Percentiles rank a stretch among this genome's conserved stretches.
phyloP scores from a whole-genome alignment of 2,113 vertebrate species.

The Peromyscus leucopus region DNA sequence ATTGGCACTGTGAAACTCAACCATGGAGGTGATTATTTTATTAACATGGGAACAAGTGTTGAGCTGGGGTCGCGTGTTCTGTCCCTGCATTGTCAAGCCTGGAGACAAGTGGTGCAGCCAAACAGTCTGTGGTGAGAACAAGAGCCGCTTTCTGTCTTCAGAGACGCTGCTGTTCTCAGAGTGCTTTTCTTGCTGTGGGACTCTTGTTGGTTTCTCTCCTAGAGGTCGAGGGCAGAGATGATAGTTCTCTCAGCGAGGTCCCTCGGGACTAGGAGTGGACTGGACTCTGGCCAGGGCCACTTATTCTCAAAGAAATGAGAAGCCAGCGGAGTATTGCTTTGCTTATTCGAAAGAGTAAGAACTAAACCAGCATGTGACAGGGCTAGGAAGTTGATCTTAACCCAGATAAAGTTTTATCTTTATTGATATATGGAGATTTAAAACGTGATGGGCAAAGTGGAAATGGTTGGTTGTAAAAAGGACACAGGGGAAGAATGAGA shows the following conservation, averaged over 20 bases:
- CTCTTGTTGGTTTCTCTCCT: conserved; percentile 67
- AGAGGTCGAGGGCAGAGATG: conserved; percentile 69
- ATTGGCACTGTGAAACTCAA: conserved; percentile 32
- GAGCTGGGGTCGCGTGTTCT: conserved; percentile 34
- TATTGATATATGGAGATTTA: conserved; percentile 44
- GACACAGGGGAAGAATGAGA: background rate
- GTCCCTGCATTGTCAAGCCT: conserved; percentile 22
- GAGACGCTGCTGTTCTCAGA: conserved; percentile 13
- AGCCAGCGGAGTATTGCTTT: conserved; percentile 54
- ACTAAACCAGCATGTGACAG: conserved; percentile 65
- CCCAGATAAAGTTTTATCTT: conserved; percentile 65
- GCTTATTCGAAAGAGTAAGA: conserved; percentile 69
- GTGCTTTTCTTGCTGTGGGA: conserved; percentile 40
- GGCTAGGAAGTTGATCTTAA: conserved; percentile 50
- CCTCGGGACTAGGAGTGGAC: conserved; percentile 57
- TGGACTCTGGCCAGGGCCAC: conserved; percentile 73
- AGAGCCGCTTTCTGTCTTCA: conserved; percentile 55
- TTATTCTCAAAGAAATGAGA: conserved; percentile 76
- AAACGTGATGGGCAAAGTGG: conserved; percentile 39
- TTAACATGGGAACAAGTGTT: conserved; percentile 33
- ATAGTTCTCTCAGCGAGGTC: conserved; percentile 41
- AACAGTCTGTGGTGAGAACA: conserved; percentile 50
- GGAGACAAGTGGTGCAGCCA: background rate
- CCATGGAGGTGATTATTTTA: conserved; percentile 55
- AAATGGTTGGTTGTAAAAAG: conserved; percentile 13